These are phyloP conservation scores for Bettongia penicillata DNA, from an alignment of 2,113 vertebrate genomes.

Conservation along the genomic window DNA sequence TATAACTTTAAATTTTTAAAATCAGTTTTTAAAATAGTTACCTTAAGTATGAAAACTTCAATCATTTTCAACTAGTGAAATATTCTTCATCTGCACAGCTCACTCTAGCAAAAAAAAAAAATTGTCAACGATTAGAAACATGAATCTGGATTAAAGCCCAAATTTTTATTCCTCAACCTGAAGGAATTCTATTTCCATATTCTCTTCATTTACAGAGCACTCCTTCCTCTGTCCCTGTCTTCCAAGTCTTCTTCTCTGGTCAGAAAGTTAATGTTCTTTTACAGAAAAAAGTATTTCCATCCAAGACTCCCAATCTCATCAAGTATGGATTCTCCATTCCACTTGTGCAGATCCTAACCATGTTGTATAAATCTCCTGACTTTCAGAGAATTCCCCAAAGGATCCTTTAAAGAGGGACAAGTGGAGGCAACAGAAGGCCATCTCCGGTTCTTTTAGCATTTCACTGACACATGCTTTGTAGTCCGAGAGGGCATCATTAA, in stretches of 20 bases:
- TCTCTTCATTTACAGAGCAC: neutral
- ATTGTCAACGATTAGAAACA: neutral
- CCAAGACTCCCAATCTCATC: neutral
- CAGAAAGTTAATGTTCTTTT: neutral
- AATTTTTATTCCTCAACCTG: neutral
- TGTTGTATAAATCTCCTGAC: neutral
- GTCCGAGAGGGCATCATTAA: neutral
- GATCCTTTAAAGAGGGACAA: neutral
- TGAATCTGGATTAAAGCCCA: neutral
- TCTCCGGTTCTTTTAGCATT: neutral
- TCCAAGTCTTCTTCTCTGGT: neutral
- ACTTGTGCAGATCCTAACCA: neutral
- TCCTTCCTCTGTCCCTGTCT: neutral
- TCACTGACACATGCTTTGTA: neutral
- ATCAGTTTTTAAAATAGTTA: conserved; percentile 33
- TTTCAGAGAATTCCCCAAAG: neutral
- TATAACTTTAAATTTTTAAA: neutral
- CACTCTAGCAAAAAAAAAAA: conserved; percentile 30
- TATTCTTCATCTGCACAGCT: neutral
- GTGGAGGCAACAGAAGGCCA: neutral
- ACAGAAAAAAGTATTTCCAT: neutral
- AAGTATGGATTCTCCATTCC: neutral
- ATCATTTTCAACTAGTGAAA: conserved; percentile 40
- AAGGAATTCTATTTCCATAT: neutral
- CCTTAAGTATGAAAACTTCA: conserved; percentile 74